Evolutionary conservation across 2,797 vertebrate genomes (phyloP).

Genomic region (Epinephelus awoara): DNA sequence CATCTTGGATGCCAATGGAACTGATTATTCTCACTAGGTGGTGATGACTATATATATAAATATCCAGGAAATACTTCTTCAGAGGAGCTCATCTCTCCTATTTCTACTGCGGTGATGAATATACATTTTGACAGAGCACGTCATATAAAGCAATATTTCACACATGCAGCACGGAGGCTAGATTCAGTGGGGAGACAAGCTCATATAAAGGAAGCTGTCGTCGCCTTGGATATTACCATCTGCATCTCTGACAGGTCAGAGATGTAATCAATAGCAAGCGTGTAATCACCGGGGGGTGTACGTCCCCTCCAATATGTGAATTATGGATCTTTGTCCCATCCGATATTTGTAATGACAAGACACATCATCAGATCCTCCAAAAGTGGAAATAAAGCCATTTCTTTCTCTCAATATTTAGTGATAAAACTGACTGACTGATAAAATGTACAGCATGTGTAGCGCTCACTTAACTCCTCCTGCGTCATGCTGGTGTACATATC

Average conservation of each 20-base stretch:
- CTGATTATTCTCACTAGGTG: slow-evolving; percentile 36
- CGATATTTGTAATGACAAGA: slow-evolving; percentile 1
- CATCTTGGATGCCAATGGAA: slow-evolving; percentile 28
- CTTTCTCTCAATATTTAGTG: background rate
- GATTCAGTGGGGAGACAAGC: slow-evolving; percentile 44
- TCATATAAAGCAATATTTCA: slow-evolving; percentile 74
- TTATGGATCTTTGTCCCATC: slow-evolving; percentile 10
- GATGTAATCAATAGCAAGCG: slow-evolving; percentile 73
- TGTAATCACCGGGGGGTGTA: slow-evolving; percentile 1
- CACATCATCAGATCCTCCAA: background rate
- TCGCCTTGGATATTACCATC: slow-evolving; percentile 72
- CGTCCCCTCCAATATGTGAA: background rate
- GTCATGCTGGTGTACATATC: too few relatives aligned
- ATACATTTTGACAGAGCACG: slow-evolving; percentile 65
- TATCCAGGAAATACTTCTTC: slow-evolving; percentile 47
- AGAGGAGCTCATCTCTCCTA: slow-evolving; percentile 32
- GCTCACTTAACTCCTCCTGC: background rate
- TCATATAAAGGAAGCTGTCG: slow-evolving; percentile 58
- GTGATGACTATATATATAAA: slow-evolving; percentile 22
- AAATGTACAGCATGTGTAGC: background rate
- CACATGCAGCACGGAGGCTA: slow-evolving; percentile 26
- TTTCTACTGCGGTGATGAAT: slow-evolving; percentile 53
- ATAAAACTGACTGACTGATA: background rate
- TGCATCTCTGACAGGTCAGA: slow-evolving; percentile 66
- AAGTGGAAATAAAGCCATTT: background rate